These are phyloP conservation scores for Belonocnema kinseyi DNA, from an alignment of 1,140 invertebrate species.

Conservation along the genomic window DNA sequence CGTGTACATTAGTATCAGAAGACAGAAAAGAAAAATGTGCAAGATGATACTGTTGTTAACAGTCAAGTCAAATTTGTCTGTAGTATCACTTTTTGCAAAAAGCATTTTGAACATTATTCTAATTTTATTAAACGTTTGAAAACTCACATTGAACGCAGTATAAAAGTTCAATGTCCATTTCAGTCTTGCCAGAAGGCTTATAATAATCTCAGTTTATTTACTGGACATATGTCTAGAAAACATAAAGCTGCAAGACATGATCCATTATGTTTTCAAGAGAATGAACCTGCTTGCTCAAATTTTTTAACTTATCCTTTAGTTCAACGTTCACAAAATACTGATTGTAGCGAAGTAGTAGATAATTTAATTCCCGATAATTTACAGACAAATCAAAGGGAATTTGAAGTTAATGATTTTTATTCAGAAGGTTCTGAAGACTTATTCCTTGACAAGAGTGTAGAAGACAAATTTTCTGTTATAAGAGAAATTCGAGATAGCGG, in stretches of 20 bases:
- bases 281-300: not conserved
- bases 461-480: constrained; percentile 36
- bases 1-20: no score
- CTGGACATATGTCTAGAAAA: not conserved
- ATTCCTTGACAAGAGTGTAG: constrained; percentile 43
- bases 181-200: not conserved
- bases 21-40: no score
- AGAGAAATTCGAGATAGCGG: constrained; percentile 27
- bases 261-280: not conserved
- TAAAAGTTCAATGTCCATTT: constrained; percentile 29
- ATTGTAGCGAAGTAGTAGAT: not conserved
- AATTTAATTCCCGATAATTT: not conserved
- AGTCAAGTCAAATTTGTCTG: constrained; percentile 23
- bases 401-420: not conserved
- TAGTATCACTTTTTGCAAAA: constrained; percentile 32
- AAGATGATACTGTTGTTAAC: not conserved
- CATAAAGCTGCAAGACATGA: not conserved
- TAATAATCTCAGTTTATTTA: not conserved
- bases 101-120: constrained; percentile 20
- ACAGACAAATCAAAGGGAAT: not conserved
- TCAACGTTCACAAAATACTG: not conserved
- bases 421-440: not conserved
- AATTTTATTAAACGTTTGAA: constrained; percentile 36
- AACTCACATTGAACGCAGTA: constrained; percentile 17
- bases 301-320: not conserved